phyloP scores from a whole-genome alignment of 2,113 vertebrate genomes.

The Tretioscincus oriximinensis region DNA sequence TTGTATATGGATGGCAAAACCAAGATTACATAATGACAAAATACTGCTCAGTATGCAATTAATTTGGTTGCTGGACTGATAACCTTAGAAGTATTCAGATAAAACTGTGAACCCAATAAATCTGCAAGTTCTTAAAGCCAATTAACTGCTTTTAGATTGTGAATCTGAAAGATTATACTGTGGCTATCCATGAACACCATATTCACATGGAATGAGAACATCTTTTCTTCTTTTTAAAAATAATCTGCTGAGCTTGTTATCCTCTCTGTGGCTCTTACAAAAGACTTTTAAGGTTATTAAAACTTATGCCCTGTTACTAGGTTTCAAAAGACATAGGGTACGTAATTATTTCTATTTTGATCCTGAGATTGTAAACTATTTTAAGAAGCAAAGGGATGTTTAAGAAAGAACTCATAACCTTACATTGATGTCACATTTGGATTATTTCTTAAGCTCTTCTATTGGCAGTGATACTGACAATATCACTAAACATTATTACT shows the following conservation, averaged over 20 bases:
- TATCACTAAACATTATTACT: too few species aligned
- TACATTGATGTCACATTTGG: too few species aligned
- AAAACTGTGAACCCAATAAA: slow-evolving; percentile 22
- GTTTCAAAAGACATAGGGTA: background rate
- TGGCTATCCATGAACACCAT: slow-evolving; percentile 30
- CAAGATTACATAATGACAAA: background rate
- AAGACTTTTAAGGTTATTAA: background rate
- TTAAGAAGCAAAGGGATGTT: background rate
- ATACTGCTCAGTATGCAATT: slow-evolving; percentile 23
- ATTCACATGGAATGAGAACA: background rate
- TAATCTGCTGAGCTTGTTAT: background rate
- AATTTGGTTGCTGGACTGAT: slow-evolving; percentile 25
- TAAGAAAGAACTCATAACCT: background rate
- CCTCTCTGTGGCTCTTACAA: background rate
- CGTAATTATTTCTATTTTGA: background rate
- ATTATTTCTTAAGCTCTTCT: too few species aligned
- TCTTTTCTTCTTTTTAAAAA: background rate
- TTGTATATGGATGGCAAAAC: background rate
- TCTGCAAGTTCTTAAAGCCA: slow-evolving; percentile 4
- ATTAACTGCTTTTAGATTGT: slow-evolving; percentile 36
- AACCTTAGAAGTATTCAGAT: slow-evolving; percentile 31
- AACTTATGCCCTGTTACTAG: background rate
- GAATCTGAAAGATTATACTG: slow-evolving; percentile 25
- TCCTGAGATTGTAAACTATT: background rate
- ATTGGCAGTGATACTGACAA: too few species aligned